Base-by-base conservation (phyloP, 2,888 invertebrate genomes). In the Melolontha melolontha region DNA sequence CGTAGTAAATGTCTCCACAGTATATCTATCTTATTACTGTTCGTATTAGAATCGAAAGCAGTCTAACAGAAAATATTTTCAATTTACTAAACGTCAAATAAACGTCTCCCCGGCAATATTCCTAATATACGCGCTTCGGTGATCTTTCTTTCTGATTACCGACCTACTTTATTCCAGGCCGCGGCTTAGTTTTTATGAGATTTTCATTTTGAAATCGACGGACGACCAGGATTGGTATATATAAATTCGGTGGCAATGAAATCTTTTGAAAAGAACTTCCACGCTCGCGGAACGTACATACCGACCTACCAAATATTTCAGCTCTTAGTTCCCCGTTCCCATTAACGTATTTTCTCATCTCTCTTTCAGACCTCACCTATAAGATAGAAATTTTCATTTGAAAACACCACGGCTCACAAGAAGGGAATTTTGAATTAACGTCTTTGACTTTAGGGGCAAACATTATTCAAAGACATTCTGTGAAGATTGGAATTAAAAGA, bases 61-160 rank as follows among this genome's bases (percentile, higher is more conserved):
- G 59, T 59, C 44, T 44, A 59, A 59, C 47, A 59, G 59, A 59
- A 59, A 59, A 47, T 44, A 59, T 59, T 59, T 59, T 59, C 59
- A 59, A 59, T 59, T 59, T 59, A 59, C 59, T 59, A 59, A 59
- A 59, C 34, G 59, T 59, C 59, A 59, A 59, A 59, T 59, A 59
- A 59, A 59, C 29, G 59, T 34, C 59, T 44, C 5, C 16, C 59
- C 59, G n/a, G 59, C 44, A 59, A 59, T 59, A 59, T 59, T 59
- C 59, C 59, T 59, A 59, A 59, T 59, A 59, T 59, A 59, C 59
- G 44, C 59, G 57, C 44, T 29, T 7, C 44, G 34, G 16, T 44
- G 59, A 44, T 59, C 59, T 16, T 29, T 59, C 59, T 14, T 59
- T 59, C 16, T 59, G 59, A 59, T 59, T 59, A 47, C 47, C 44